A percentile compares a stretch with the other conserved stretches of the same genome.
phyloP scores from a whole-genome alignment of 1,140 invertebrate species.

The Zeugodacus cucurbitae region DNA sequence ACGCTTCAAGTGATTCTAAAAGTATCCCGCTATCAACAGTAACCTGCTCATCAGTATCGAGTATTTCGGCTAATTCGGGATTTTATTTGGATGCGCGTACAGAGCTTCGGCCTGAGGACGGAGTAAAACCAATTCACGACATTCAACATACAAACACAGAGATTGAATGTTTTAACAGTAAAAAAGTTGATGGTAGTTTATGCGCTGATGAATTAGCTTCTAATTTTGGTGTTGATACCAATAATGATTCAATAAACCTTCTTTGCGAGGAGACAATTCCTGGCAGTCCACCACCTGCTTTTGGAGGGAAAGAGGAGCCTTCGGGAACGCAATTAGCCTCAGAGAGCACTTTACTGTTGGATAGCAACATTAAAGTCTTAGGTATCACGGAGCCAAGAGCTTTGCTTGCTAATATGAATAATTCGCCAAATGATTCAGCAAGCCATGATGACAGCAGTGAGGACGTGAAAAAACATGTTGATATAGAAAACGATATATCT shows the following conservation, averaged over 20 bases:
- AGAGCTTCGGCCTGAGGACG: constrained; percentile 44
- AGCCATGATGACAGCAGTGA: constrained; percentile 63
- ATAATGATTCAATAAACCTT: constrained; percentile 71
- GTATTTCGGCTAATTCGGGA: constrained; percentile 14
- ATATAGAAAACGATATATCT: constrained; percentile 53
- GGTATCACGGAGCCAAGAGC: not conserved
- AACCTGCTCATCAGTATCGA: not conserved
- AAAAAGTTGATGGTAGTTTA: not conserved
- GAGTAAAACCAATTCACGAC: constrained; percentile 44
- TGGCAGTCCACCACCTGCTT: constrained; percentile 80
- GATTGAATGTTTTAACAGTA: not conserved
- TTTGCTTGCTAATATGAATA: constrained; percentile 46
- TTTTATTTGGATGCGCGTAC: constrained; percentile 43
- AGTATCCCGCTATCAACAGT: not conserved
- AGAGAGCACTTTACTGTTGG: not conserved
- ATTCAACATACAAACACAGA: not conserved
- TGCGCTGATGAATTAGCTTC: not conserved
- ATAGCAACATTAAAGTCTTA: not conserved
- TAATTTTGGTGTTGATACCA: constrained; percentile 43
- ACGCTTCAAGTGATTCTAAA: not conserved
- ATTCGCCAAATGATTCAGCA: constrained; percentile 59
- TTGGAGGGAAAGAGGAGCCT: constrained; percentile 63
- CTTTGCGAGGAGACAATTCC: constrained; percentile 92
- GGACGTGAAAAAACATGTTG: constrained; percentile 54
- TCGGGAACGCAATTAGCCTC: not conserved